Percentiles rank a stretch among this genome's conserved stretches.
These are phyloP conservation scores for Drosophila basisetae DNA, from an alignment of 2,888 invertebrate genomes.

Conservation along the genomic window DNA sequence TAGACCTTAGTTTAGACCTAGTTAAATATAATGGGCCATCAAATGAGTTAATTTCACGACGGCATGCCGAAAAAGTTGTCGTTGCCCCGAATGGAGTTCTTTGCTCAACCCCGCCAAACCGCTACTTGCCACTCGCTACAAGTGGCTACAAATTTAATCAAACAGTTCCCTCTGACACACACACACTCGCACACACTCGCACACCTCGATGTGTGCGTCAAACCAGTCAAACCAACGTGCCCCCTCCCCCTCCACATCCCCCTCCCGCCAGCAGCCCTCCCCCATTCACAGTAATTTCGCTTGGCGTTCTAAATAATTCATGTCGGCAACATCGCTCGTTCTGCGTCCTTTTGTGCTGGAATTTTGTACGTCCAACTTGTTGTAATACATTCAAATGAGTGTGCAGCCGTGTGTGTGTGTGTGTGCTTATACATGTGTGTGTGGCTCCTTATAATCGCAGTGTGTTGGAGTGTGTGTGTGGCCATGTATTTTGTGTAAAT, in stretches of 20 bases:
- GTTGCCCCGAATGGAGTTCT: constrained; percentile 3
- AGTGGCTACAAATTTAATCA: constrained; percentile 76
- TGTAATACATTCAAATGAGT: constrained; percentile 76
- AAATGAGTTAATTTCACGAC: constrained; percentile 77
- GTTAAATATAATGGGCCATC: constrained; percentile 62
- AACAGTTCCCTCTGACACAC: constrained; percentile 42
- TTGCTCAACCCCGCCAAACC: not conserved
- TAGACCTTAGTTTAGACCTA: constrained; percentile 16
- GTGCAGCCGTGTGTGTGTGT: constrained; percentile 14
- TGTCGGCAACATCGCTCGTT: constrained; percentile 64
- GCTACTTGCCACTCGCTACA: constrained; percentile 25
- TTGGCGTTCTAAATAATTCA: constrained; percentile 77
- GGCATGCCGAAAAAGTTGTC: constrained; percentile 24
- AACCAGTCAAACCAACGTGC: not conserved
- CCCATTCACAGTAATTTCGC: constrained; percentile 34
- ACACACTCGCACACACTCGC: constrained; percentile 11
- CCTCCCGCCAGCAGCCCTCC: not conserved
- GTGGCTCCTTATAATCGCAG: not conserved
- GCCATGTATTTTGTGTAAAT: constrained; percentile 56
- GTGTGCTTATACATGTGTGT: constrained; percentile 3
- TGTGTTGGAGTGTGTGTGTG: constrained; percentile 10
- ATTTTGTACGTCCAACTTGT: constrained; percentile 69
- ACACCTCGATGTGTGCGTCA: constrained; percentile 3
- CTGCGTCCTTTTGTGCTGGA: constrained; percentile 63
- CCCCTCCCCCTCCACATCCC: not conserved